Evolutionary conservation across 1,140 invertebrate genomes (phyloP), one percentile per base, ranked within the genome.

Genomic region (Neotoxoptera formosana): DNA sequence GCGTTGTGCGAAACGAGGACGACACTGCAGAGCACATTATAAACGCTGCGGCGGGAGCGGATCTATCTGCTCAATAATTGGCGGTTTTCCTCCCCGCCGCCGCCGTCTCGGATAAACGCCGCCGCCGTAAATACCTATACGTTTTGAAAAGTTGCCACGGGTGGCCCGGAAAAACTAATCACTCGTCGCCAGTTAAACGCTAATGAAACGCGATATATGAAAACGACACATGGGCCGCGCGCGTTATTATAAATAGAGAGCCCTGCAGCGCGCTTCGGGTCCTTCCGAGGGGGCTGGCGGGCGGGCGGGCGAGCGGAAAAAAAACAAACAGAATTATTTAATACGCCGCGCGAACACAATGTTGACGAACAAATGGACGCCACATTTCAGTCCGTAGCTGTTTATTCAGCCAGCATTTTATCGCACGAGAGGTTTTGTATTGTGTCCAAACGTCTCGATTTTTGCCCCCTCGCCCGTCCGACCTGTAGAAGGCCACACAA

Each of bases 161-260:
- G 81, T 86, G 81, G 81, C 91, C 91, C 91, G 91, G 91, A 93
- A 93, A 93, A 93, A 93, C 76, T 93, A 93, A 93, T 93, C 91
- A 93, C 48, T 93, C 91, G 91, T 93, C 91, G 91, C 91, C 30
- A 86, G 81, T 93, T 93, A 93, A 93, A 93, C 91, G 76, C 91
- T 93, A 93, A 93, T 56, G 91, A 93, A 93, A 93, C 91, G 91
- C 81, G 91, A 93, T 84, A 93, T 36, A 81, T n/a, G n/a, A n/a
- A n/a, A 93, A 51, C 48, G 41, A 93, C 91, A 93, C 91, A 47
- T 84, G 91, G 91, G 34, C 56, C 81, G 53, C 67, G 7, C 81
- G 53, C 67, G 7, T 93, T 93, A 83, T 56, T 93, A 93, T 93
- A 93, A 86, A 93, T 93, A 93, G 89, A 93, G 89, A 93, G 91